Conservation (phyloP, 2,113 vertebrate species). For the Pseudorasbora parva region DNA sequence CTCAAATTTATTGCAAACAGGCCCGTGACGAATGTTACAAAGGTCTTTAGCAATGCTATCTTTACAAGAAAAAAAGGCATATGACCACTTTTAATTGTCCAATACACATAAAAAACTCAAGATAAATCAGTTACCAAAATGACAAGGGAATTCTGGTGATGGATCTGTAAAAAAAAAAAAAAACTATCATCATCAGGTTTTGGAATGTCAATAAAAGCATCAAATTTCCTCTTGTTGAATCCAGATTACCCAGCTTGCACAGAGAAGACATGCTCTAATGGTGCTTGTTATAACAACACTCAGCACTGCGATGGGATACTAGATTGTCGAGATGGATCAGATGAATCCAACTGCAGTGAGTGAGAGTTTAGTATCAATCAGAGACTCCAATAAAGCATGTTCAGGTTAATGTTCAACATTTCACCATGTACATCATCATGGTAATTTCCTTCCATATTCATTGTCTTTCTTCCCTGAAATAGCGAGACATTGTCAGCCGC, state of each 20-base stretch:
- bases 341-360: slow-evolving; percentile 77
- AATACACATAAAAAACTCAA: slow-evolving; percentile 5
- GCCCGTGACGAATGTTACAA: not conserved
- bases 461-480: slow-evolving; percentile 51
- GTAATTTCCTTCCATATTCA: not conserved
- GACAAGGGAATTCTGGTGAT: not conserved
- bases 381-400: not conserved
- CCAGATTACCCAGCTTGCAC: slow-evolving; percentile 73
- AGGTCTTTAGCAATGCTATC: slow-evolving; percentile 5
- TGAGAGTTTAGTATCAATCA: slow-evolving; percentile 11
- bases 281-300: slow-evolving; percentile 73
- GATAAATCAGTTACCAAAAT: slow-evolving; percentile 27
- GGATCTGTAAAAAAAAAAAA: not conserved
- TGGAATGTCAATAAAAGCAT: slow-evolving; percentile 4
- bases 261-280: slow-evolving; percentile 73
- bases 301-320: slow-evolving; percentile 71
- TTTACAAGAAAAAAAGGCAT: slow-evolving; percentile 15
- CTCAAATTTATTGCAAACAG: slow-evolving; percentile 1
- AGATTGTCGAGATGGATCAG: slow-evolving; percentile 77
- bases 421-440: not conserved
- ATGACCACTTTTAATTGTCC: not conserved
- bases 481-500: slow-evolving; percentile 62
- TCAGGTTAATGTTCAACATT: not conserved
- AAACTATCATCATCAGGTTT: slow-evolving; percentile 12
- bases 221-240: not conserved